Conservation (phyloP, 1,140 invertebrate species). For the Holcopasites calliopsidis region DNA sequence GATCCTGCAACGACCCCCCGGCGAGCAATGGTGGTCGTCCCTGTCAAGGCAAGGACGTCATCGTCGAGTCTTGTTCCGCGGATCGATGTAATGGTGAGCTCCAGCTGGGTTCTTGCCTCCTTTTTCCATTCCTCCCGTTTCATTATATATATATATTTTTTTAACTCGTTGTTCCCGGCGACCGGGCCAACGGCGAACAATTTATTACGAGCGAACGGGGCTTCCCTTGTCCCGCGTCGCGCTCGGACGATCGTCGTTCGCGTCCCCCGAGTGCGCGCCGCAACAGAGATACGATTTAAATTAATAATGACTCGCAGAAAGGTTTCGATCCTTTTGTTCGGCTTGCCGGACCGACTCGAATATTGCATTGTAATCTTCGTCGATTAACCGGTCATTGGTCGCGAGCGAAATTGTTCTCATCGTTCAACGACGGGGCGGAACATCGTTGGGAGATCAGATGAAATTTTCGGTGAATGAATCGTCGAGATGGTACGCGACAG, state of each 20-base stretch:
- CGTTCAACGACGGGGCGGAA: neutral
- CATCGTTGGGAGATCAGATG: neutral
- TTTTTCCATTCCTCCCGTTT: neutral
- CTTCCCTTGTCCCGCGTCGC: conserved; percentile 14
- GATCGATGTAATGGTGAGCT: conserved; percentile 78
- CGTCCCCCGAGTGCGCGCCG: neutral
- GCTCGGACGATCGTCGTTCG: conserved; percentile 7
- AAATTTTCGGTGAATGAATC: neutral
- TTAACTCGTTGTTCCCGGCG: conserved; percentile 38
- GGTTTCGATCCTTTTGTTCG: neutral
- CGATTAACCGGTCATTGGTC: conserved; percentile 22
- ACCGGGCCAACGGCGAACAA: conserved; percentile 31
- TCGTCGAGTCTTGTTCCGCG: conserved; percentile 80
- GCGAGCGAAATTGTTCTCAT: neutral
- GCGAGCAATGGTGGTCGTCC: conserved; percentile 83
- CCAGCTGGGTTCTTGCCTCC: conserved; percentile 38
- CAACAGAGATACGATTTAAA: conserved; percentile 26
- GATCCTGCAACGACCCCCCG: conserved; percentile 88
- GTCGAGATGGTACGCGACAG: neutral
- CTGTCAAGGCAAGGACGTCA: conserved; percentile 85
- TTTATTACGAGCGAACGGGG: conserved; percentile 54
- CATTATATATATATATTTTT: neutral
- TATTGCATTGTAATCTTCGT: conserved; percentile 23
- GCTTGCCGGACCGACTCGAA: neutral
- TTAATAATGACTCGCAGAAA: conserved; percentile 41